A percentile compares a stretch with the other conserved stretches of the same genome.
phyloP scores from a whole-genome alignment of 2,888 invertebrate species.

The Rhamnusium bicolor region DNA sequence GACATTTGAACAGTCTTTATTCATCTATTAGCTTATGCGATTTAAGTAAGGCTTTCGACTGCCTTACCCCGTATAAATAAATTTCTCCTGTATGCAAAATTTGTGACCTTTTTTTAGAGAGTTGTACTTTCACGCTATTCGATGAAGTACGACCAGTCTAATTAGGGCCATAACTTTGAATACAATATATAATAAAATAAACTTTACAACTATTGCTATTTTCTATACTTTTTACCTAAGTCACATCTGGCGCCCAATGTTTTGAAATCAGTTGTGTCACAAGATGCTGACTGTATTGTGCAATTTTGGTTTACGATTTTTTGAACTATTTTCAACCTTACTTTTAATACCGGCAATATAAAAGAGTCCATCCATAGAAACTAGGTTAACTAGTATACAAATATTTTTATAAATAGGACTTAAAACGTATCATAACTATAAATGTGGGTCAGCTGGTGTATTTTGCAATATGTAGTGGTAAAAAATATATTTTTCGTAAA shows the following conservation, averaged over 20 bases:
- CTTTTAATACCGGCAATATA: constrained; percentile 46
- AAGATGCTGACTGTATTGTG: constrained; percentile 31
- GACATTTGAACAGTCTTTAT: too few species aligned
- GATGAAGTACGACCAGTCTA: not conserved
- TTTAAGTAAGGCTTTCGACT: too few species aligned
- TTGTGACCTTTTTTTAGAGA: not conserved
- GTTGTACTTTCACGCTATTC: not conserved
- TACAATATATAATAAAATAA: not conserved
- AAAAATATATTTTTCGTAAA: constrained; percentile 47
- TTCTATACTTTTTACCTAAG: not conserved
- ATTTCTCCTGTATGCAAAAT: not conserved
- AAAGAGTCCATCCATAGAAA: constrained; percentile 48
- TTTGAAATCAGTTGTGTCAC: constrained; percentile 7
- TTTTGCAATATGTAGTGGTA: constrained; percentile 46
- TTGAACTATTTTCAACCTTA: constrained; percentile 47
- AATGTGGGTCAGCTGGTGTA: constrained; percentile 42
- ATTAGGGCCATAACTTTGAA: not conserved
- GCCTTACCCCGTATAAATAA: not conserved
- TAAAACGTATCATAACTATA: constrained; percentile 45
- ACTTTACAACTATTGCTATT: not conserved
- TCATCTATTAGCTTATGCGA: too few species aligned
- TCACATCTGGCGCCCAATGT: constrained; percentile 20
- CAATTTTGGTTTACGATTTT: constrained; percentile 49
- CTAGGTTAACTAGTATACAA: constrained; percentile 49
- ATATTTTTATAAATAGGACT: constrained; percentile 52